These are phyloP conservation scores for Phaenicophaeus curvirostris DNA, from an alignment of 2,797 vertebrate genomes.

Conservation along the genomic window DNA sequence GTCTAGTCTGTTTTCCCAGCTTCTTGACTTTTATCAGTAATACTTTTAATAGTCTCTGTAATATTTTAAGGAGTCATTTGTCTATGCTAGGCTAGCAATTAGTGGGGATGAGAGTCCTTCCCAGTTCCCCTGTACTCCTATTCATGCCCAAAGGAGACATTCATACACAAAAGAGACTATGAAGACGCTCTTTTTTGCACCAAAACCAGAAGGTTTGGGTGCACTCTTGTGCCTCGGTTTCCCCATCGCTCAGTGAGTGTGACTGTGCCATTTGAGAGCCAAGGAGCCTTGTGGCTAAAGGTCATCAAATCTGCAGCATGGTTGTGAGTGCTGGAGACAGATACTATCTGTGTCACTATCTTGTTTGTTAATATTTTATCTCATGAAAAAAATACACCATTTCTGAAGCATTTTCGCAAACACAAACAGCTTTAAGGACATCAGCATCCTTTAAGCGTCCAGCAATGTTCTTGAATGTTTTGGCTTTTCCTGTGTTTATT, in stretches of 20 bases:
- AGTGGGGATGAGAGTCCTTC: not conserved
- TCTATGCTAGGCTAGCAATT: not conserved
- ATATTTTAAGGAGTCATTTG: not conserved
- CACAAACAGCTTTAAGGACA: not conserved
- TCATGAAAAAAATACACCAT: not conserved
- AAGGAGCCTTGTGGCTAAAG: not conserved
- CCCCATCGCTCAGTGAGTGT: not conserved
- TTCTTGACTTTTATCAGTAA: constrained; percentile 37
- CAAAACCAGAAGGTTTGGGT: not conserved
- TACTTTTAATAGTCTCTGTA: not conserved
- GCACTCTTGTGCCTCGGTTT: not conserved
- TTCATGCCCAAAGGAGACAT: not conserved
- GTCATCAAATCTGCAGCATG: not conserved
- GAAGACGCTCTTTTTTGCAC: not conserved
- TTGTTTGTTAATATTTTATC: not conserved
- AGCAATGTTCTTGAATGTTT: not conserved
- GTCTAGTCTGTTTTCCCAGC: constrained; percentile 11
- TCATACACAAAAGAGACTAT: not conserved
- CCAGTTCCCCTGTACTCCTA: not conserved
- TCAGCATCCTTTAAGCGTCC: not conserved
- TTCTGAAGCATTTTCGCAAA: constrained; percentile 4
- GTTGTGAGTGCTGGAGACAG: not conserved
- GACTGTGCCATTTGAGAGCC: not conserved
- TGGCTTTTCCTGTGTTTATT: constrained; percentile 34
- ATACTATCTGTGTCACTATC: not conserved